Percentiles rank a stretch among this genome's conserved stretches.
Conservation (phyloP, 2,113 vertebrate genomes). For the Apaloderma vittatum region DNA sequence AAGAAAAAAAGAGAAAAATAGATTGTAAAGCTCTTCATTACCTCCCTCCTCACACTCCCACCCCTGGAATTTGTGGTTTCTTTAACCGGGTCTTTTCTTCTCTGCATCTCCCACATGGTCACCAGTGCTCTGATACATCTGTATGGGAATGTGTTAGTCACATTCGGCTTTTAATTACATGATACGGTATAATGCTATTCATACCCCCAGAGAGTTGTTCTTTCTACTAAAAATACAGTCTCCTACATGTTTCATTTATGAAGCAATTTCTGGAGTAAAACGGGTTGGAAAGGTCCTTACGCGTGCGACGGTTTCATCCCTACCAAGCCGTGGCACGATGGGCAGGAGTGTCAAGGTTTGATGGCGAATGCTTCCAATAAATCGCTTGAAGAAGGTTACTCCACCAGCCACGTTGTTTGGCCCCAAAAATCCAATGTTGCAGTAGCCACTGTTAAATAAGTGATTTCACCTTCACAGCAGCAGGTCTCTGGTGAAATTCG, state of each 20-base stretch:
- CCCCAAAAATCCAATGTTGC: background rate
- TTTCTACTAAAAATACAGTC: background rate
- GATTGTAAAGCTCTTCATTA: background rate
- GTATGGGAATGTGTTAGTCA: conserved; percentile 42
- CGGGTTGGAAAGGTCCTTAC: background rate
- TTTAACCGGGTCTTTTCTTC: background rate
- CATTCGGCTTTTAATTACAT: conserved; percentile 45
- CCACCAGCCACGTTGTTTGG: fast-evolving
- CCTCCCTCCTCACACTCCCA: background rate
- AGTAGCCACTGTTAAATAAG: background rate
- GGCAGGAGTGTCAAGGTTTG: background rate
- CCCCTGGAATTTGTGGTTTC: conserved; percentile 46
- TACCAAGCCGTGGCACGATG: background rate
- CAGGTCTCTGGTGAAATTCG: background rate
- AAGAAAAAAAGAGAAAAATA: background rate
- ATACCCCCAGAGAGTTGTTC: background rate
- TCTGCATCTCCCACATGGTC: background rate
- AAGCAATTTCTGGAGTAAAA: conserved; percentile 13
- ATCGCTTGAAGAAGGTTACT: background rate
- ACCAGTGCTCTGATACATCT: background rate
- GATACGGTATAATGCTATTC: background rate
- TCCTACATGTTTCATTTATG: background rate
- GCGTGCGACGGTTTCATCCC: background rate
- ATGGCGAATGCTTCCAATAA: background rate
- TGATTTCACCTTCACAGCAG: background rate